Percentiles rank a stretch among this genome's conserved stretches.
Conservation (phyloP, 2,113 vertebrate genomes). For the Pungitius pungitius region DNA sequence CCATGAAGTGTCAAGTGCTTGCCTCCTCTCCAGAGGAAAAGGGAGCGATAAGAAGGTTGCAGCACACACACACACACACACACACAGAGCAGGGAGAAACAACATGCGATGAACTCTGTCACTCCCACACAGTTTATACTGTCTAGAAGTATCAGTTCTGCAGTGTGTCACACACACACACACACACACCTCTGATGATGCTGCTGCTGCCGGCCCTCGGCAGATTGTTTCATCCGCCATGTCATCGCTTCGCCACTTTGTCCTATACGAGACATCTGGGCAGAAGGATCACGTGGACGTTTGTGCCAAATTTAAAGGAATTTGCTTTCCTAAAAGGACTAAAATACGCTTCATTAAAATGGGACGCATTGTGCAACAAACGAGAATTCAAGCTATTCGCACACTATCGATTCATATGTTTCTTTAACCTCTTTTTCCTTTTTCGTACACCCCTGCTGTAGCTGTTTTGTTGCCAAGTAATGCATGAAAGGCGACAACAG, state of each 20-base stretch:
- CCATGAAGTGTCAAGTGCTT: constrained; percentile 56
- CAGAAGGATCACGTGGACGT: too few relatives aligned
- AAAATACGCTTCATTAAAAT: too few relatives aligned
- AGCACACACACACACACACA: neutral
- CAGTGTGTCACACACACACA: neutral
- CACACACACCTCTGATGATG: too few relatives aligned
- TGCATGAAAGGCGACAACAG: neutral
- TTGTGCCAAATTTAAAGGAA: too few relatives aligned
- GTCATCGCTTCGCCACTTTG: too few relatives aligned
- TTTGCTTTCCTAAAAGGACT: too few relatives aligned
- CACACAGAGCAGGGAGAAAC: neutral
- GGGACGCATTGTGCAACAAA: too few relatives aligned
- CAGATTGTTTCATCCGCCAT: neutral
- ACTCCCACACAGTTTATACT: neutral
- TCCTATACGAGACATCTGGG: too few relatives aligned
- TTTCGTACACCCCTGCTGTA: neutral
- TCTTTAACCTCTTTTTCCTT: neutral
- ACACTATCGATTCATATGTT: neutral
- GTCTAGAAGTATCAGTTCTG: neutral
- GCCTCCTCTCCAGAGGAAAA: constrained; percentile 34
- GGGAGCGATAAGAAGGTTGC: constrained; percentile 25
- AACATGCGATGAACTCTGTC: neutral
- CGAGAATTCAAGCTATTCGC: too few relatives aligned
- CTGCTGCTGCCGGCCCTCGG: neutral
- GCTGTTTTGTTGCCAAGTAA: neutral